Base-by-base conservation (phyloP, 2,113 vertebrate species). In the Cololabis saira region DNA sequence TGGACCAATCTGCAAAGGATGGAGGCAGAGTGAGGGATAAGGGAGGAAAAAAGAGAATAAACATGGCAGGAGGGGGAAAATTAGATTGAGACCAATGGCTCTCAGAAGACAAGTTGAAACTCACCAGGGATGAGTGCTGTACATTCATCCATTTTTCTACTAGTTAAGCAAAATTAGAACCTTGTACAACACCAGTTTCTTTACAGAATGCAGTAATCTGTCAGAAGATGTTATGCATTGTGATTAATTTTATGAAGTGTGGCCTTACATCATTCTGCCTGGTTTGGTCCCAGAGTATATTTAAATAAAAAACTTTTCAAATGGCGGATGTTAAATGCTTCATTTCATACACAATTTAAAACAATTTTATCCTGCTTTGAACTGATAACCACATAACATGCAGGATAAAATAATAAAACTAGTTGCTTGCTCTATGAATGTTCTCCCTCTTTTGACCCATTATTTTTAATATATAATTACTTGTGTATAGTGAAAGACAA, bases 1-100 rank as follows among this genome's bases (percentile, higher is more conserved):
- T 92, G 89, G 89, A 87, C 90, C 88, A 89, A 85, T 92, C 84
- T 90, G 81, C 71, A 82, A 88, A 87, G 67, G 76, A 85, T 79
- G 76, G 80, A 86, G 87, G 85, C 84, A 82, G 76, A 83, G 75
- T 47, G 24, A 77, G 67, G 67, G 80, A 88, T 82, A 77, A 75
- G 60, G 45, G 68, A 52, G 18, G 57, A 54, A 55, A 70, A 58
- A 66, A 70, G 16, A 76, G 57, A 78, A 69, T 85, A 67, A 67
- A 61, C 65, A 78, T 48, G 59, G 61, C 61, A 67, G 56, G 49
- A 65, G 78, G 81, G 74, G 70, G 73, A 84, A 82, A 78, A 82
- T 70, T 66, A 87, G 77, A 82, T 80, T 87, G 80, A 82, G 80
- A 87, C 53, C 64, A 79, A 78, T 52, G 76, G 77, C 80, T 76